Percentiles rank a stretch among this genome's conserved stretches.
Evolutionary conservation across 2,888 invertebrate species (phyloP).

Genomic region (Autographa gamma): DNA sequence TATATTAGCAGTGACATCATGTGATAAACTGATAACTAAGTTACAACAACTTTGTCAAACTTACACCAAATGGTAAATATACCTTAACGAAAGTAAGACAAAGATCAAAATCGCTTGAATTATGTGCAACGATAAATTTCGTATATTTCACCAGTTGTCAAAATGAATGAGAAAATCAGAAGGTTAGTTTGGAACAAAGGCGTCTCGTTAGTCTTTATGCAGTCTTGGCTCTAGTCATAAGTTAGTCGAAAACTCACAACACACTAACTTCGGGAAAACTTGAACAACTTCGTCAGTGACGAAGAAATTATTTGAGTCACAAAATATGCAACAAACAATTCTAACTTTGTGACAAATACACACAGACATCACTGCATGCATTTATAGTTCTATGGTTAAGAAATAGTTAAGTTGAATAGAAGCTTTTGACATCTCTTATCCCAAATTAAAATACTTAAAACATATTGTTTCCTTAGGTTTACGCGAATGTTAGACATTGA

Average conservation of each 20-base stretch:
- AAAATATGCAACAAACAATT: background rate
- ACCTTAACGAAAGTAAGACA: background rate
- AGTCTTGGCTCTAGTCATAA: slow-evolving; percentile 9
- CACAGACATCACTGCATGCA: too few relatives aligned
- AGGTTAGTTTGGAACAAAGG: slow-evolving; percentile 32
- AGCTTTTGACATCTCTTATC: too few relatives aligned
- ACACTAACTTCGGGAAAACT: background rate
- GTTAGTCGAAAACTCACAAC: background rate
- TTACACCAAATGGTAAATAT: background rate
- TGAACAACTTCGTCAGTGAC: background rate
- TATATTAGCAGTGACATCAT: slow-evolving; percentile 14
- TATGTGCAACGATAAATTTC: slow-evolving; percentile 8
- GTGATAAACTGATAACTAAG: slow-evolving; percentile 4
- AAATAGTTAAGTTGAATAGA: too few relatives aligned
- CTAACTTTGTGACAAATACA: too few relatives aligned
- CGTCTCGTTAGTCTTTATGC: slow-evolving; percentile 6
- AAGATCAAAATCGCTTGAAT: slow-evolving; percentile 12
- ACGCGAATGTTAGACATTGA: too few relatives aligned
- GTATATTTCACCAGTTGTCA: background rate
- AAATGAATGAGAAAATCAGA: slow-evolving; percentile 16
- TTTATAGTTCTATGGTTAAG: too few relatives aligned
- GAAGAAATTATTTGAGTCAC: background rate
- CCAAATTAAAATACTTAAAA: too few relatives aligned
- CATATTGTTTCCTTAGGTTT: too few relatives aligned
- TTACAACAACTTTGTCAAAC: slow-evolving; percentile 3